These are phyloP conservation scores for Spongia lamella DNA, from an alignment of 37 sponge, comb jelly and placozoan species.

Conservation along the genomic window DNA sequence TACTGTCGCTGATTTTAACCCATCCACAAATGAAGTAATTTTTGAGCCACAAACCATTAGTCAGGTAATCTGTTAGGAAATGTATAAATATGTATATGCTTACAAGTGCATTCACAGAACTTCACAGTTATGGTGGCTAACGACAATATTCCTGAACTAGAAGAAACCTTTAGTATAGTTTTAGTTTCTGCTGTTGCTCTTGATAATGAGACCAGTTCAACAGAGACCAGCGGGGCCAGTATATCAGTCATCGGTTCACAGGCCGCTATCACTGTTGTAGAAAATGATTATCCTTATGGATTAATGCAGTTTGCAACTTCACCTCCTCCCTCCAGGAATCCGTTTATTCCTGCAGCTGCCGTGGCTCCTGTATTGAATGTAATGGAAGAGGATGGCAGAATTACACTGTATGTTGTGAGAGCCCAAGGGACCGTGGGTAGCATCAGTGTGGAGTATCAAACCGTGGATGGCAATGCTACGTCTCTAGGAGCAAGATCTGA, in stretches of 20 bases:
- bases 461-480: constrained; percentile 63
- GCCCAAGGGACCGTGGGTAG: constrained; percentile 78
- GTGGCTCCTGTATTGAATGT: constrained; percentile 37
- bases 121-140: constrained; percentile 26
- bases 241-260: constrained; percentile 15
- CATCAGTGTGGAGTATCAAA: constrained; percentile 66
- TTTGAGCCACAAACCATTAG: constrained; percentile 42
- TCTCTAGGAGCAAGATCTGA: constrained; percentile 42
- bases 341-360: constrained; percentile 46
- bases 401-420: constrained; percentile 67
- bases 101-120: not conserved
- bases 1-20: constrained; percentile 64
- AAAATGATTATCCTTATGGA: constrained; percentile 90
- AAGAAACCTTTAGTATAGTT: constrained; percentile 49
- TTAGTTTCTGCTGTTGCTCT: constrained; percentile 47
- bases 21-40: constrained; percentile 26
- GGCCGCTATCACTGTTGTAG: constrained; percentile 56
- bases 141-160: constrained; percentile 76
- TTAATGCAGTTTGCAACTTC: constrained; percentile 71
- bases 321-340: constrained; percentile 13
- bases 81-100: not conserved
- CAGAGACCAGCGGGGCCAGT: constrained; percentile 78
- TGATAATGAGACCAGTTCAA: constrained; percentile 56
- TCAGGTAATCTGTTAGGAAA: constrained; percentile 4
- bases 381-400: constrained; percentile 53